Base-by-base conservation (phyloP, 2,797 vertebrate genomes). In the Nothura maculosa region DNA sequence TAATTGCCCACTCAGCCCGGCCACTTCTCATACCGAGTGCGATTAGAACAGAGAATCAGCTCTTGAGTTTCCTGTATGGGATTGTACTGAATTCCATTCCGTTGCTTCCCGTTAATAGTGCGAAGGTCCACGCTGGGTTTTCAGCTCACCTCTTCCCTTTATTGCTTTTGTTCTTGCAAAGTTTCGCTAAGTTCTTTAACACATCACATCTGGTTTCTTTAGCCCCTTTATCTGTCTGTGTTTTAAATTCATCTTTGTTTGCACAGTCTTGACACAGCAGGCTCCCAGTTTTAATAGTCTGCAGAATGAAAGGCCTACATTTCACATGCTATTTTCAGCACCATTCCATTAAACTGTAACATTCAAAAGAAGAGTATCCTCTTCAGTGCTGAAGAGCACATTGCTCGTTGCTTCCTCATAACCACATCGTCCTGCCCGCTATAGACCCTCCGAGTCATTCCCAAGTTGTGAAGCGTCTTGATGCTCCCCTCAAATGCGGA, bases 211-310 rank as follows among this genome's bases (percentile, higher is more conserved):
- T 93, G 77, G 77, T 88, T 91, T 77, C 95, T 94, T 87, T 38
- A 90, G 80, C 80, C 67, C 47, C 76, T 94, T 94, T 92, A 79
- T 96, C 93, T 86, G 74, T 64, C 66, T 64, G 77, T 91, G 89
- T 88, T 96, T 95, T 87, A 86, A 88, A 95, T 91, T 91, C 91
- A 62, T 96, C 94, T 93, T 93, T 94, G 87, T 96, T 94, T 95
- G 91, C 87, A 68, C 90, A 89, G 93, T 84, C 89, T 94, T 89
- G 85, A 92, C 92, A 86, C 96, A 95, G 95, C 79, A 0, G 92
- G 92, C 88, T 96, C 83, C 90, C 54, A 3, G 93, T 89, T 96
- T 89, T 95, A 95, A 96, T 95, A 95, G 92, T 79, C 94, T 95
- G 89, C 63, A 34, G 32, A 92, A 89, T 94, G 95, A 96, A 96